Base-by-base conservation (phyloP, 2,888 invertebrate species). In the Pachydiplax longipennis region DNA sequence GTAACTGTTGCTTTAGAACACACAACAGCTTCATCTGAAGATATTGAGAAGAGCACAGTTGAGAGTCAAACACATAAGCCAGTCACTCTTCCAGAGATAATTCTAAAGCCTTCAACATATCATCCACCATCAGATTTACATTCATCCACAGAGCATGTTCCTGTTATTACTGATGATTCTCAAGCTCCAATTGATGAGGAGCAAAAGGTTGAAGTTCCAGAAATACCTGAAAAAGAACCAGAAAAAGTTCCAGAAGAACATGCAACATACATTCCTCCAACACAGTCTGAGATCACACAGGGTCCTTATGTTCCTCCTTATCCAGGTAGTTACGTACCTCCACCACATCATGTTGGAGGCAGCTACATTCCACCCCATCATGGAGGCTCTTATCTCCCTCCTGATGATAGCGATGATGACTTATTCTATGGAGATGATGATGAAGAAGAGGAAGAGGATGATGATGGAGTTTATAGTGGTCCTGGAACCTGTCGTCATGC, bases 401-500 rank as follows among this genome's bases (percentile, higher is more conserved):
- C 91, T 22, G 91, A 91, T n/a, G 80, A 73, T 80, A 80, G 80
- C 3, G 91, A 91, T 13, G 91, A 91, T 58, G 90, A 91, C 22
- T 48, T 91, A 90, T 95, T 94, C 80, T 95, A 95, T 91, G 94
- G 95, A 80, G 93, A 92, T 58, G 94, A 94, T 6, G 95, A 95
- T 92, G 97, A 97, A 92, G 97, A 97, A 92, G 97, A 97, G 93
- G 96, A 96, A 92, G 96, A 97, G 93, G 87, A 87, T 61, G 97
- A 97, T 93, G 96, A 96, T 93, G 91, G 91, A 53, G 95, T 96
- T 91, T 94, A 96, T 10, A 97, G 97, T 92, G 98, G 98, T 58
- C 98, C 98, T 25, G 98, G 98, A 92, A 98, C 98, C 90, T 98
- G 98, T 93, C 95, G 98, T 92, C 98, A 98, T 93, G 98, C 98